Conservation (phyloP, 2,113 vertebrate species). For the Gymnorhina tibicen region DNA sequence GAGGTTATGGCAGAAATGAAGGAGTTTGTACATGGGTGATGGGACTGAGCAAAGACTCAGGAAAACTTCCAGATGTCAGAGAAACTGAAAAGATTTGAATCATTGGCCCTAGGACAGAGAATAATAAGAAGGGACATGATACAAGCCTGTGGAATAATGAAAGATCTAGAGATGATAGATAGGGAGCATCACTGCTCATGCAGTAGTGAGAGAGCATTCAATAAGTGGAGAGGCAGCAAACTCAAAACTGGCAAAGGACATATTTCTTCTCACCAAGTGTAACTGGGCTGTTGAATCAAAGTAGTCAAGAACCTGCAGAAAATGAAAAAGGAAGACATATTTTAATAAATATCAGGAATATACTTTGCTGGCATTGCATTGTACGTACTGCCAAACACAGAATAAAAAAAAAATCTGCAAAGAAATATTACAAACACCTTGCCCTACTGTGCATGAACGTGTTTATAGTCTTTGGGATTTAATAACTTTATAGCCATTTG, state of each 20-base stretch:
- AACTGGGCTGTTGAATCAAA: background rate
- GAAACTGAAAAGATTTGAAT: background rate
- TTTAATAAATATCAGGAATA: background rate
- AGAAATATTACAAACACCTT: background rate
- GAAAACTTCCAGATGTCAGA: background rate
- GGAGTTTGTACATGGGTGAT: background rate
- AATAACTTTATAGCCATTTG: background rate
- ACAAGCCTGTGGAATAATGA: background rate
- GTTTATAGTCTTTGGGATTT: background rate
- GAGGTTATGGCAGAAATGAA: background rate
- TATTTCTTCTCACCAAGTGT: background rate
- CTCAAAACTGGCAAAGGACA: background rate
- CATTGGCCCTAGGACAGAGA: background rate
- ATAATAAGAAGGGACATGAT: background rate
- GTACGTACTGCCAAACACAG: background rate
- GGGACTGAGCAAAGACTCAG: background rate
- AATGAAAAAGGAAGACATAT: background rate
- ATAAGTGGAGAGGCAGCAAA: background rate
- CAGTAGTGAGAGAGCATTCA: background rate
- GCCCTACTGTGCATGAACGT: background rate
- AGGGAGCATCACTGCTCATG: background rate
- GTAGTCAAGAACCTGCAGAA: background rate
- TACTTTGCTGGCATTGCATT: background rate
- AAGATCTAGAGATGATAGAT: background rate
- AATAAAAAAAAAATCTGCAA: background rate